Conservation (phyloP, 2,888 invertebrate genomes). For the Agriotes lineatus region DNA sequence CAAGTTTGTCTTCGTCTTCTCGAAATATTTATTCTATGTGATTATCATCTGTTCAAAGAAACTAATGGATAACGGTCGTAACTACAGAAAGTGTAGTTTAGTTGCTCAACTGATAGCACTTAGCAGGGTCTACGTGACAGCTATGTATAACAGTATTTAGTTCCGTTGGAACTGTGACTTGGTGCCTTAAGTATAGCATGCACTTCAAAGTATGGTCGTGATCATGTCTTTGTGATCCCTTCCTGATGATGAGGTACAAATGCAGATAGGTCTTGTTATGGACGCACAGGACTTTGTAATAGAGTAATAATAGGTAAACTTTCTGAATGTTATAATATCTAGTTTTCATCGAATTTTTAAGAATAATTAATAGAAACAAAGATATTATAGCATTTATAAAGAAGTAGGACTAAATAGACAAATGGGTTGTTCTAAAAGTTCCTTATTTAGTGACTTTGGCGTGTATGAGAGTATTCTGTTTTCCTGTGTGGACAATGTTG, state of each 20-base stretch:
- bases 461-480: no score
- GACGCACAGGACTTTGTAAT: constrained; percentile 8
- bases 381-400: not conserved
- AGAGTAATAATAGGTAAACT: not conserved
- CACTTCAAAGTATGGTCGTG: no score
- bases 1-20: not conserved
- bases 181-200: constrained; percentile 45
- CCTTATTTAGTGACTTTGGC: no score
- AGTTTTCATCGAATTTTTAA: no score
- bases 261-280: constrained; percentile 20
- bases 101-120: constrained; percentile 43
- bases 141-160: constrained; percentile 49
- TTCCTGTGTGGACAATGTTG: constrained; percentile 21
- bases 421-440: no score
- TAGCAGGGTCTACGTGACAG: constrained; percentile 38
- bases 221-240: not conserved
- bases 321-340: not conserved
- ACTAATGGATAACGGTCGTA: not conserved
- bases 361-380: no score
- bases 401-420: not conserved
- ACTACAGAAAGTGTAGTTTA: constrained; percentile 18
- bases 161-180: constrained; percentile 51
- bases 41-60: constrained; percentile 2
- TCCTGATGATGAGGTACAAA: not conserved
- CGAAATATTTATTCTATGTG: constrained; percentile 32